Evolutionary conservation across 1,140 invertebrate species (phyloP).

Genomic region (Diachasma alloeum): DNA sequence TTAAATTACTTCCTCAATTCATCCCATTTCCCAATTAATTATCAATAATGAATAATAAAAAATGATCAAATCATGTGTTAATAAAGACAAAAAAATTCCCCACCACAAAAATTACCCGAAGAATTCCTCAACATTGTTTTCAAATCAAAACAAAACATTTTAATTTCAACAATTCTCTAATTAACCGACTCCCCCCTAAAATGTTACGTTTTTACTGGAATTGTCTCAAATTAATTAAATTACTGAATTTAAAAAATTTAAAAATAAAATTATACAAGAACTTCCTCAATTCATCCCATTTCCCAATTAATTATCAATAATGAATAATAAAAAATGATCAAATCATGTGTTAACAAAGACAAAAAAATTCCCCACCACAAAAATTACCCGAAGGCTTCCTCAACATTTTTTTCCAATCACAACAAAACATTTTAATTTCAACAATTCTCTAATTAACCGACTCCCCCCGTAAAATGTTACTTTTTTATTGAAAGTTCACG

Average conservation of each 20-base stretch:
- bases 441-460: not conserved
- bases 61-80: not conserved
- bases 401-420: not conserved
- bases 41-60: no score
- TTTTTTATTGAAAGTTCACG: not conserved
- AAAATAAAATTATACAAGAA: no score
- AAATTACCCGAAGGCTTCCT: not conserved
- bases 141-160: constrained; percentile 3
- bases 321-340: not conserved
- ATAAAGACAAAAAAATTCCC: no score
- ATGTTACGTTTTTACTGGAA: not conserved
- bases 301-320: no score
- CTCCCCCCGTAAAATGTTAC: not conserved
- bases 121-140: not conserved
- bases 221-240: no score
- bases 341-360: no score
- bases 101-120: not conserved
- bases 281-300: no score
- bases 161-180: not conserved
- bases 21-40: no score
- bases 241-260: no score
- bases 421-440: not conserved
- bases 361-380: no score
- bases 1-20: no score
- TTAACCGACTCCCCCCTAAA: not conserved